Base-by-base conservation (phyloP, 2,888 invertebrate genomes). In the Phaonia tiefii region DNA sequence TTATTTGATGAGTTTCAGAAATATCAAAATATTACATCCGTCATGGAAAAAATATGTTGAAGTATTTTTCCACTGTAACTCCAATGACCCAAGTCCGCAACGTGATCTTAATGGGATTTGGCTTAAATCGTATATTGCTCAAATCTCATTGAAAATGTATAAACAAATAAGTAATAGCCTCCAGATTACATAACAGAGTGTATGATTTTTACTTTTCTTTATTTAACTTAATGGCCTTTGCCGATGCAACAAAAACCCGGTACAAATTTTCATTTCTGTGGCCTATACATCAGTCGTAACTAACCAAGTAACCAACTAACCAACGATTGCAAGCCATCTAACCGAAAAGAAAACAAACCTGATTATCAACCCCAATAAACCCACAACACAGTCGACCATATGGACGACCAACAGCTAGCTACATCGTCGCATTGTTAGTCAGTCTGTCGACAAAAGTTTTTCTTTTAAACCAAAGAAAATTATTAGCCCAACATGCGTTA, bases 221-320 rank as follows among this genome's bases (percentile, higher is more conserved):
- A 22, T 42, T 63, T 63, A 63, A 42, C 63, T 17, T 39, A 22
- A 22, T 63, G 63, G 13, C 63, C 60, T n/a, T n/a, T n/a, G 31
- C 31, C 49, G 8, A 15, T 49, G 20, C 7, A 46, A n/a, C 46
- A 46, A 46, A 42, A 42, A 42, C 46, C 2, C 49, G 49, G 7
- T 20, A 46, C n/a, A n/a, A n/a, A 8, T 31, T 73, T 74, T 80
- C 66, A 76, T 82, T 82, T 80, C 76, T 79, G 79, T 82, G 82
- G 78, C 81, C 75, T 72, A 78, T 37, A 77, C 67, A 60, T 13
- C 39, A 42, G 26, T 1, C 15, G n/a, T 31, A 66, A 39, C 20
- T 63, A 13, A 44, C 39, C 39, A 31, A 13, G n/a, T n/a, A 56
- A 56, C 42, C 42, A 63, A 42, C 39, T 3, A 63, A 63, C 11